A percentile compares a stretch with the other conserved stretches of the same genome.
These are phyloP conservation scores for Heliopora coerulea DNA, from an alignment of 92 coral and sea anemone species.

Conservation along the genomic window DNA sequence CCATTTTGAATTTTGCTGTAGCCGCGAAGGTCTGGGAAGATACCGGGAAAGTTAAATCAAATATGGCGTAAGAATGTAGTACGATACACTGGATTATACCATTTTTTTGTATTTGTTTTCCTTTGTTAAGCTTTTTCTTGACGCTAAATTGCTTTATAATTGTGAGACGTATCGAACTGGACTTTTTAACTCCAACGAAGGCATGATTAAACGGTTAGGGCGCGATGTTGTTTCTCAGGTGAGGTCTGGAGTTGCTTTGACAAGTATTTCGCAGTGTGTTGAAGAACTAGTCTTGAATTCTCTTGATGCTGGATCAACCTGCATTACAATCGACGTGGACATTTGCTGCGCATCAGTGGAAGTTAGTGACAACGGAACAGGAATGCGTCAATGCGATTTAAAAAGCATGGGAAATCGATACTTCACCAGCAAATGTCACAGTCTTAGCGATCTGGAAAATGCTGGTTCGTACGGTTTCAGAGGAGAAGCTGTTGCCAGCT, in stretches of 20 bases:
- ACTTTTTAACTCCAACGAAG: background rate
- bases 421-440: constrained; percentile 85
- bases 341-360: constrained; percentile 72
- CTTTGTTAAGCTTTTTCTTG: background rate
- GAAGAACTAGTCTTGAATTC: constrained; percentile 93
- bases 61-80: constrained; percentile 17
- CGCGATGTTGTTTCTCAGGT: constrained; percentile 73
- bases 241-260: constrained; percentile 89
- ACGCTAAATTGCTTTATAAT: background rate
- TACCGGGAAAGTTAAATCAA: constrained; percentile 22
- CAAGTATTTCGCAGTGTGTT: constrained; percentile 80
- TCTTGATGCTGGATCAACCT: constrained; percentile 85
- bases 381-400: constrained; percentile 65
- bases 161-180: too few relatives aligned
- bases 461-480: constrained; percentile 75
- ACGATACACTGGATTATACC: background rate
- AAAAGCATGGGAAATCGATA: constrained; percentile 72
- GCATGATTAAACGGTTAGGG: constrained; percentile 79
- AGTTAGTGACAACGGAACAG: constrained; percentile 84
- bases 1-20: constrained; percentile 26
- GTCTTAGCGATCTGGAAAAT: constrained; percentile 64
- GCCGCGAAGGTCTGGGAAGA: constrained; percentile 15
- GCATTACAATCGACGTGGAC: constrained; percentile 77
- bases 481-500: constrained; percentile 94
- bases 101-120: background rate